Evolutionary conservation across 2,888 invertebrate species (phyloP).

Genomic region (Amblyjoppa proteus): DNA sequence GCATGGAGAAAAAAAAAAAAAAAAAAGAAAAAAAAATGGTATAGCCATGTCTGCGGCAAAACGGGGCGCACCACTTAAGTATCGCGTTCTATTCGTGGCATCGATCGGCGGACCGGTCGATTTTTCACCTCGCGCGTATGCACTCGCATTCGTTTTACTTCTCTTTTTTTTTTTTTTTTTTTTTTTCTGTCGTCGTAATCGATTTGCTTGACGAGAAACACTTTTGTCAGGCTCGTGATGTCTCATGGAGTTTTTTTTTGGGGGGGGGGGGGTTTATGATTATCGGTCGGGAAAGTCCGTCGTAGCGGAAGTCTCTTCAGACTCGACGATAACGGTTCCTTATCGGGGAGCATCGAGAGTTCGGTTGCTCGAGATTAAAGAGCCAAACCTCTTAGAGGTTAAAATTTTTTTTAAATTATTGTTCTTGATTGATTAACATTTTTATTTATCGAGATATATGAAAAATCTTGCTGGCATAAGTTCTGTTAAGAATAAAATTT

Average conservation of each 20-base stretch:
- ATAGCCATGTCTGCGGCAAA: background rate
- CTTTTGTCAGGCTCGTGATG: background rate
- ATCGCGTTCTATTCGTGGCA: slow-evolving; percentile 52
- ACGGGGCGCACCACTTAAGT: slow-evolving; percentile 27
- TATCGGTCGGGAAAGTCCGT: background rate
- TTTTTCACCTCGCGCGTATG: slow-evolving; percentile 36
- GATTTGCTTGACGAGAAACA: slow-evolving; percentile 12
- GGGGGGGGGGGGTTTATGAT: background rate
- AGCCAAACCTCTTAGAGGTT: no score
- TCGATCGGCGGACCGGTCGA: slow-evolving; percentile 61
- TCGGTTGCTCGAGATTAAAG: no score
- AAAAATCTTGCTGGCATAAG: no score
- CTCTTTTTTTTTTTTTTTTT: background rate
- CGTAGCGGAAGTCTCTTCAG: no score
- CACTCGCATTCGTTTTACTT: background rate
- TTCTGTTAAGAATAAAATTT: no score
- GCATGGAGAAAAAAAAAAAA: background rate
- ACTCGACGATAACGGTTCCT: no score
- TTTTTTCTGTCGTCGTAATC: background rate
- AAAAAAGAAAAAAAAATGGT: background rate
- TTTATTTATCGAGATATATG: no score
- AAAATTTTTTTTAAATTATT: no score
- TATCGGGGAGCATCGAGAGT: no score
- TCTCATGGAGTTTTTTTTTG: background rate
- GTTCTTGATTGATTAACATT: no score